phyloP scores from a whole-genome alignment of 1,140 invertebrate species.

The Oncopodura yosiiana region DNA sequence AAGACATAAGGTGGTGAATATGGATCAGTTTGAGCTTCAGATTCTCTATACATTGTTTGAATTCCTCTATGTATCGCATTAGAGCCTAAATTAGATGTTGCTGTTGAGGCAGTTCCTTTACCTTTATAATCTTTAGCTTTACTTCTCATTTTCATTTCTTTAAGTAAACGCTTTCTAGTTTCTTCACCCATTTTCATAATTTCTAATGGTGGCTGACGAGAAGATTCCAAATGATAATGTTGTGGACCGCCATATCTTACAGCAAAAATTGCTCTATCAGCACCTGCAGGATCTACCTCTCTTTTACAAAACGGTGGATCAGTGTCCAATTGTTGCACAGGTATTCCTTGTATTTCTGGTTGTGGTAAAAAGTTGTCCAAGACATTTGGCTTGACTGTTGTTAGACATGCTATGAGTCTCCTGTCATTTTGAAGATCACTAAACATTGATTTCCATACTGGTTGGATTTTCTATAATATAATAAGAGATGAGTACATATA shows the following conservation, averaged over 20 bases:
- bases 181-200: no score
- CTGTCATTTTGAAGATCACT: slow-evolving; percentile 42
- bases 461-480: slow-evolving; percentile 42
- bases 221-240: not conserved
- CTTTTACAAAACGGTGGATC: slow-evolving; percentile 1
- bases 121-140: no score
- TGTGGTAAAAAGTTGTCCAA: slow-evolving; percentile 22
- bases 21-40: slow-evolving; percentile 63
- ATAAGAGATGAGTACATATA: not conserved
- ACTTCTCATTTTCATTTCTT: no score
- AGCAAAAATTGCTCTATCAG: slow-evolving; percentile 26
- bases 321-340: slow-evolving; percentile 10
- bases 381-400: not conserved
- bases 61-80: slow-evolving; percentile 44
- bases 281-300: slow-evolving; percentile 17
- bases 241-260: slow-evolving; percentile 5
- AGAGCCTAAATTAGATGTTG: no score
- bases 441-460: slow-evolving; percentile 49
- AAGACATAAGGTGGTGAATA: slow-evolving; percentile 58
- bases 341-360: slow-evolving; percentile 12
- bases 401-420: slow-evolving; percentile 32
- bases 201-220: no score
- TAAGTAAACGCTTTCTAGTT: no score
- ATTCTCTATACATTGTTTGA: slow-evolving; percentile 64
- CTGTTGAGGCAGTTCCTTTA: no score